A percentile compares a stretch with the other conserved stretches of the same genome.
phyloP scores from a whole-genome alignment of 2,113 vertebrate genomes.

The Antidorcas marsupialis region DNA sequence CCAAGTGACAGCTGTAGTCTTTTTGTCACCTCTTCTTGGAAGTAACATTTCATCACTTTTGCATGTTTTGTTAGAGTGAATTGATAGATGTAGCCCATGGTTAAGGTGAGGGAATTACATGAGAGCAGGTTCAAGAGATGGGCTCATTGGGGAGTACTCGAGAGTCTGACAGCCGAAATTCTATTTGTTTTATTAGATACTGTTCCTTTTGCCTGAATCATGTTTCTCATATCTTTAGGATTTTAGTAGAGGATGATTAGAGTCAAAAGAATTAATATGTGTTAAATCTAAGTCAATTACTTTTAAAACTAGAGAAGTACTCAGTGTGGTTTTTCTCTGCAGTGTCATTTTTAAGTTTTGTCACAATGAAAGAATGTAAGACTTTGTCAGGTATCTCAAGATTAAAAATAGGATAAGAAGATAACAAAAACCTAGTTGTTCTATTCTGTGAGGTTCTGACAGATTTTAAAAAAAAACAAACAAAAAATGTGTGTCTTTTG shows the following conservation, averaged over 20 bases:
- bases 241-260: background rate
- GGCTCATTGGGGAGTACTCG: fast-evolving
- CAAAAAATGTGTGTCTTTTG: background rate
- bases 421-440: background rate
- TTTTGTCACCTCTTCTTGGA: background rate
- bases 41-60: background rate
- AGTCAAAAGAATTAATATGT: background rate
- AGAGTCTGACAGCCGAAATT: background rate
- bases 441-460: constrained; percentile 7
- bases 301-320: background rate
- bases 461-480: constrained; percentile 11
- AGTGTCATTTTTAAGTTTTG: constrained; percentile 31
- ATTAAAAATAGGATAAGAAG: constrained; percentile 54
- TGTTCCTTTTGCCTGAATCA: background rate
- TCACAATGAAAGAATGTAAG: background rate
- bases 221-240: background rate
- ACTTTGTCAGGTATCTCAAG: constrained; percentile 29
- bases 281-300: background rate
- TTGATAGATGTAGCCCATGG: background rate
- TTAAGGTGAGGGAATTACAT: background rate
- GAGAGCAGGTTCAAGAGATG: background rate
- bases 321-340: background rate
- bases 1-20: background rate
- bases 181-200: background rate
- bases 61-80: background rate